Conservation (phyloP, 2,113 vertebrate genomes). For the Leuciscus idus region DNA sequence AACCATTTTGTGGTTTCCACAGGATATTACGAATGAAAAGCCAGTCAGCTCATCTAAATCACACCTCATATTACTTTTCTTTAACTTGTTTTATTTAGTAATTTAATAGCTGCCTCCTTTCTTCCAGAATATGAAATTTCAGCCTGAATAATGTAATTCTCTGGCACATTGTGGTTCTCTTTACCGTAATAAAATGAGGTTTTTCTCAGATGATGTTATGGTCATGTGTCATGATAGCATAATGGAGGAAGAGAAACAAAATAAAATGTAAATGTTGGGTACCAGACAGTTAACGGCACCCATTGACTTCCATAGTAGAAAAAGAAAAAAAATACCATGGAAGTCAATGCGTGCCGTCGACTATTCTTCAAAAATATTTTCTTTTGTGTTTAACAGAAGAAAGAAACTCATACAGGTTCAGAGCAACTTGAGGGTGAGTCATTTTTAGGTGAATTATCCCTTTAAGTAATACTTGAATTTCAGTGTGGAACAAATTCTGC, state of each 20-base stretch:
- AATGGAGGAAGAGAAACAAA: conserved; percentile 3
- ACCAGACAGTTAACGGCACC: no score
- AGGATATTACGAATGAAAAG: background rate
- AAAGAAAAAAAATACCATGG: no score
- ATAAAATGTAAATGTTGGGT: no score
- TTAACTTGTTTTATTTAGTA: background rate
- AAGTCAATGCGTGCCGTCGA: no score
- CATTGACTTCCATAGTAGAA: no score
- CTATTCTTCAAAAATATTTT: no score
- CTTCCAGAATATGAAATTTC: background rate
- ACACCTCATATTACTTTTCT: background rate
- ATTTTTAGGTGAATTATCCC: no score
- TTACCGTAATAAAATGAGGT: background rate
- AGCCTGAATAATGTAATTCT: conserved; percentile 33
- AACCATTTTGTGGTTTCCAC: conserved; percentile 22
- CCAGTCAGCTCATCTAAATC: background rate
- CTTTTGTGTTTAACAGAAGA: no score
- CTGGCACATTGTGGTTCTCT: conserved; percentile 34
- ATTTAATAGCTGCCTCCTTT: conserved; percentile 24
- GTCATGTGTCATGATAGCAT: background rate
- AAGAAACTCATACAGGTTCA: no score
- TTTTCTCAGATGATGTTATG: conserved; percentile 8
- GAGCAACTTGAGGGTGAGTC: no score
- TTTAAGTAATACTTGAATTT: background rate
- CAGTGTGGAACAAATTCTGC: background rate